Evolutionary conservation across 2,113 vertebrate genomes (phyloP), one percentile per base, ranked within the genome.

Genomic region (Penelope pileata): DNA sequence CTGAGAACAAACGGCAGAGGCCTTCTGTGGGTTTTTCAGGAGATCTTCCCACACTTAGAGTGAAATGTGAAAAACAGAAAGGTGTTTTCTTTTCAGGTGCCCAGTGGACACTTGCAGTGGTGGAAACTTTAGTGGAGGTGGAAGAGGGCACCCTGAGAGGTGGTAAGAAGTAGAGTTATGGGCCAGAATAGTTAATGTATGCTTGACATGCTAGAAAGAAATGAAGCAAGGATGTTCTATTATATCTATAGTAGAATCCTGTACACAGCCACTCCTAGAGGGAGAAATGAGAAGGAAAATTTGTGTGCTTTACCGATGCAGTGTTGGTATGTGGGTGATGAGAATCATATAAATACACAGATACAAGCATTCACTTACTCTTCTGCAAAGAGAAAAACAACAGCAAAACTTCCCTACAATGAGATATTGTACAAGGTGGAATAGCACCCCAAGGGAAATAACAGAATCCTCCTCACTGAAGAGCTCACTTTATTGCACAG

Each of bases 401-500:
- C 56, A 90, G 88, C 72, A 86, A 75, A 91, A 79, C 80, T 79
- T 78, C 60, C 53, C 81, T 76, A 79, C 63, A 86, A 75, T 78
- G 74, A 96, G 88, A 94, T 87, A 91, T 66, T 76, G 88, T 73
- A 68, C 72, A 81, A 80, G 48, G 38, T 91, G 91, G 83, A 94
- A 90, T 62, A 86, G 67, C 36, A 85, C 62, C 94, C 83, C 93
- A 88, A 76, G 94, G 91, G 91, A 96, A 95, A 93, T 93, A 94
- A 92, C 74, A 83, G 74, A 88, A 94, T 86, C 73, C 59, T 84
- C 51, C 86, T 93, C 90, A 34, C 82, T 93, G 87, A 90, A 76
- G 83, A 93, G 86, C 69, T 94, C 67, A 72, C n/a, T 69, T 66
- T 91, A 24, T n/a, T 91, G 91, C 75, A 69, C 50, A 64, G 89